Evolutionary conservation across 1,140 invertebrate genomes (phyloP).

Genomic region (Hypsibius dujardini): DNA sequence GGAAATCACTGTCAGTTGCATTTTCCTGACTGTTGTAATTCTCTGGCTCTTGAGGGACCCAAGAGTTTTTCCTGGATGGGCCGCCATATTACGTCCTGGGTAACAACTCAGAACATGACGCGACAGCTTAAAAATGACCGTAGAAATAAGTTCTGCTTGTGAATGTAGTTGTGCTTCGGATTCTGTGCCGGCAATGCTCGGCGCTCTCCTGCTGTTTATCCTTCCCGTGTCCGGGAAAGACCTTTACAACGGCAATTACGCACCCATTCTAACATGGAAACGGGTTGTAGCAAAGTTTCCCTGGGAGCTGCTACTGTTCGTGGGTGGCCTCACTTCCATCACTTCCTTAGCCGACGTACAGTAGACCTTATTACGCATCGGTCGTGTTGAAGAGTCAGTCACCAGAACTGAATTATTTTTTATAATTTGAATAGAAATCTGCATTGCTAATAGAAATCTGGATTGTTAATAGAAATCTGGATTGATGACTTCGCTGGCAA

Average conservation of each 20-base stretch:
- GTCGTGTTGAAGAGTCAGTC: too few species aligned
- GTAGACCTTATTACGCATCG: too few species aligned
- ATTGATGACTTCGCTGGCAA: background rate
- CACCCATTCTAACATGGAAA: conserved; percentile 1
- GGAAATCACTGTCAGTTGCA: background rate
- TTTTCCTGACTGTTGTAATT: background rate
- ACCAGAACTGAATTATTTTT: too few species aligned
- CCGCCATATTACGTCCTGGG: background rate
- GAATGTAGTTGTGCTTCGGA: background rate
- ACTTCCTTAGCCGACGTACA: too few species aligned
- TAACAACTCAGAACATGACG: background rate
- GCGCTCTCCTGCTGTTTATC: background rate
- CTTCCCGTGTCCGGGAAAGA: background rate
- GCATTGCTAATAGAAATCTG: too few species aligned
- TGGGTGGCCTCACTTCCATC: too few species aligned
- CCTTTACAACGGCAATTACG: background rate
- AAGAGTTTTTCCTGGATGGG: background rate
- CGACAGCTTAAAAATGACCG: background rate
- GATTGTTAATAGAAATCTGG: background rate
- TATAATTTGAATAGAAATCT: background rate
- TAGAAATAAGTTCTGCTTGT: background rate
- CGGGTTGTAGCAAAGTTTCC: background rate
- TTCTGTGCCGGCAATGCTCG: background rate
- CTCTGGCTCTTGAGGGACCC: background rate
- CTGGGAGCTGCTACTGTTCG: too few species aligned